phyloP scores from a whole-genome alignment of 2,113 vertebrate genomes.

The Megaceryle maxima region DNA sequence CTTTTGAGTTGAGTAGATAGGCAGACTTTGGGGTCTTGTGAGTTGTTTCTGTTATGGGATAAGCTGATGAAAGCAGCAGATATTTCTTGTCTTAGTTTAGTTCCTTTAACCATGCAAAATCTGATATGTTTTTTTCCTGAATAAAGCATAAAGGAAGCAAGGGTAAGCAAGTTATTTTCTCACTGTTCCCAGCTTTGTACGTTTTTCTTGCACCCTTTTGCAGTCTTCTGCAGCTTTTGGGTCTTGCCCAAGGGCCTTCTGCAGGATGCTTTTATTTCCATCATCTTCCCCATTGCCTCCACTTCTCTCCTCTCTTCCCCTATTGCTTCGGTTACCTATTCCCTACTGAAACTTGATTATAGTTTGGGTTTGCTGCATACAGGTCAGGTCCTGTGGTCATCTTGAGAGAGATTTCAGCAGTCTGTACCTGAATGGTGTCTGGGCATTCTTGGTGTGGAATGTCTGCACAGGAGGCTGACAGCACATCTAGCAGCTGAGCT shows the following conservation, averaged over 20 bases:
- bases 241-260: background rate
- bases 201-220: background rate
- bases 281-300: too few species aligned
- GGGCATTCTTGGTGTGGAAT: background rate
- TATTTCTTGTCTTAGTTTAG: background rate
- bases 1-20: background rate
- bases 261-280: background rate
- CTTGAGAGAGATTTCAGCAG: background rate
- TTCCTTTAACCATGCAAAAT: background rate
- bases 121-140: background rate
- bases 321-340: background rate
- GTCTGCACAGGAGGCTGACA: background rate
- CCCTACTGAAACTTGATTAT: background rate
- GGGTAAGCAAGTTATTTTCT: background rate
- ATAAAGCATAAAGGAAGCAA: background rate
- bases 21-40: background rate
- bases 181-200: background rate
- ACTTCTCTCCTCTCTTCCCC: background rate
- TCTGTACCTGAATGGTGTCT: background rate
- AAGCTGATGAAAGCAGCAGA: background rate
- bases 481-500: background rate
- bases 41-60: background rate
- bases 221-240: background rate
- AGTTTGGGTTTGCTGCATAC: background rate
- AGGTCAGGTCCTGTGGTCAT: fast-evolving